Percentiles rank a stretch among this genome's conserved stretches.
Conservation (phyloP, 2,888 invertebrate genomes). For the Rhaphigaster nebulosa region DNA sequence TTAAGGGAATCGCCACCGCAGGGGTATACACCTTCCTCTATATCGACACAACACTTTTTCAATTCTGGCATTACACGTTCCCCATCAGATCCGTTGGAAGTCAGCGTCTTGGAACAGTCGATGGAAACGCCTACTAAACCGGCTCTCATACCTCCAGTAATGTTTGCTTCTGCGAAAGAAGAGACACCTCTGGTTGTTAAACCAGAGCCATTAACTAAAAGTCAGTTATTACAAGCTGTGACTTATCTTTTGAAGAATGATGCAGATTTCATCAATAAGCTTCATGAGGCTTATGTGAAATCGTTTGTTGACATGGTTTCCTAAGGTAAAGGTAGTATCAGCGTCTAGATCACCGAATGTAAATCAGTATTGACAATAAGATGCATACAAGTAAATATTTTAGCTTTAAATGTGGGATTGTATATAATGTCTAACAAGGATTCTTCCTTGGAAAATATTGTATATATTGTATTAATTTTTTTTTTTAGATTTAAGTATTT, state of each 20-base stretch:
- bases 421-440: conserved; percentile 54
- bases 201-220: conserved; percentile 83
- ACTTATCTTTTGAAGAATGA: conserved; percentile 89
- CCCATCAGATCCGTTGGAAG: conserved; percentile 60
- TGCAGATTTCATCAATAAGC: conserved; percentile 86
- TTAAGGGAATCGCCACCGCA: conserved; percentile 57
- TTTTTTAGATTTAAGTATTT: conserved; percentile 58
- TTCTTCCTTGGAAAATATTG: conserved; percentile 52
- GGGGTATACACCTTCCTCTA: conserved; percentile 68
- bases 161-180: conserved; percentile 78
- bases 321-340: conserved; percentile 66
- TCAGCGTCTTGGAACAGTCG: conserved; percentile 63
- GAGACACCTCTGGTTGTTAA: conserved; percentile 58
- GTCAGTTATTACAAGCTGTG: conserved; percentile 91
- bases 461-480: conserved; percentile 59
- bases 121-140: conserved; percentile 70
- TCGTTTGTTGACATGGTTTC: conserved; percentile 79
- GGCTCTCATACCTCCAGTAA: conserved; percentile 87
- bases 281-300: conserved; percentile 93
- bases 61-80: conserved; percentile 69
- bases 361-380: conserved; percentile 43
- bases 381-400: conserved; percentile 44
- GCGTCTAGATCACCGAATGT: conserved; percentile 40
- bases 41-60: conserved; percentile 69
- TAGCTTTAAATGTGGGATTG: conserved; percentile 58